Percentiles rank a stretch among this genome's conserved stretches.
Evolutionary conservation across 92 coral and sea anemone species (phyloP).

Genomic region (Montipora capitata): DNA sequence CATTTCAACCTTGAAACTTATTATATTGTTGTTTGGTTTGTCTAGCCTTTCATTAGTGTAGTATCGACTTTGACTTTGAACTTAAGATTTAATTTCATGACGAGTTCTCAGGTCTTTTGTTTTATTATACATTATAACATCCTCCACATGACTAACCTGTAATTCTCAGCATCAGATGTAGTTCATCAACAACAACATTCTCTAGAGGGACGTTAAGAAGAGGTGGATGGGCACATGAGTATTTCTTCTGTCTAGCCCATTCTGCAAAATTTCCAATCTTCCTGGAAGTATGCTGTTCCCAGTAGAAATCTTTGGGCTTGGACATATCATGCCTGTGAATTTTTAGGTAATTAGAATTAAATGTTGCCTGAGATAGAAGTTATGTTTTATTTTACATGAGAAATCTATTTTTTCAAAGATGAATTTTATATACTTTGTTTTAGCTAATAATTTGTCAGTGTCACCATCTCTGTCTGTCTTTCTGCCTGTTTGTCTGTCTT

Average conservation of each 20-base stretch:
- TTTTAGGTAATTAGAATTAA: constrained; percentile 20
- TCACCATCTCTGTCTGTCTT: not conserved
- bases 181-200: constrained; percentile 78
- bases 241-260: constrained; percentile 44
- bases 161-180: constrained; percentile 76
- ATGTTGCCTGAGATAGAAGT: not conserved
- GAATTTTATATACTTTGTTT: not conserved
- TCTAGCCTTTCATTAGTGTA: too few relatives aligned
- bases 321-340: constrained; percentile 71
- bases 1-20: too few relatives aligned
- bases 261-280: constrained; percentile 50
- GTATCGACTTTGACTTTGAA: not conserved
- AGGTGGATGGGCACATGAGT: constrained; percentile 73
- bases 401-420: not conserved
- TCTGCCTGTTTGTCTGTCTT: not conserved
- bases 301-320: constrained; percentile 67
- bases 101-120: not conserved
- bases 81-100: not conserved
- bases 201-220: constrained; percentile 63
- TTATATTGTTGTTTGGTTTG: too few relatives aligned
- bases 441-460: not conserved
- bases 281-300: constrained; percentile 58
- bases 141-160: constrained; percentile 63
- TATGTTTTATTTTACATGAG: not conserved
- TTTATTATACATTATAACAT: not conserved